Conservation (phyloP, 2,113 vertebrate genomes). For the Cryptotis parvus region DNA sequence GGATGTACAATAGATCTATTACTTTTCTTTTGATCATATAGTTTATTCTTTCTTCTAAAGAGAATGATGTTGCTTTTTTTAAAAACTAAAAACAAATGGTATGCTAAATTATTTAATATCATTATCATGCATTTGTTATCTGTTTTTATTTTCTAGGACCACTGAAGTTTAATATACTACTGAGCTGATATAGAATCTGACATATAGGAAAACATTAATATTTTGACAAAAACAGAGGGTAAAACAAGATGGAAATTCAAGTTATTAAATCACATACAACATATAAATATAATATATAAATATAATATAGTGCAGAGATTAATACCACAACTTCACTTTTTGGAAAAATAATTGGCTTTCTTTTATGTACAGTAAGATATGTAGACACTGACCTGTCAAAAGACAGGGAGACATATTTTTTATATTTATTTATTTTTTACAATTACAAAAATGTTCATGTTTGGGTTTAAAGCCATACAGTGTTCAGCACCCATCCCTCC, state of each 20-base stretch:
- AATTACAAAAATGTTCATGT: too few relatives aligned
- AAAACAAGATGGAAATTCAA: background rate
- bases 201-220: background rate
- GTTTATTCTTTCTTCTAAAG: background rate
- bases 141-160: background rate
- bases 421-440: too few relatives aligned
- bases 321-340: background rate
- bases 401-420: background rate
- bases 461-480: too few relatives aligned
- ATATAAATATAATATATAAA: background rate
- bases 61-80: too few relatives aligned
- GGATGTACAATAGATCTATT: background rate
- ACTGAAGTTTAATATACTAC: background rate
- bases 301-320: background rate
- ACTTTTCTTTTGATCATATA: slow-evolving; percentile 12
- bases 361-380: background rate
- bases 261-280: background rate
- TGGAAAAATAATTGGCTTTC: background rate
- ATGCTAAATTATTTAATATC: background rate
- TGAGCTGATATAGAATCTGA: background rate
- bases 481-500: too few relatives aligned
- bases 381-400: background rate
- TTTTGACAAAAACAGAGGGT: background rate
- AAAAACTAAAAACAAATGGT: too few relatives aligned
- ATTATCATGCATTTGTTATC: background rate